A percentile compares a stretch with the other conserved stretches of the same genome.
Evolutionary conservation across 1,140 invertebrate genomes (phyloP).

Genomic region (Agrilus planipennis): DNA sequence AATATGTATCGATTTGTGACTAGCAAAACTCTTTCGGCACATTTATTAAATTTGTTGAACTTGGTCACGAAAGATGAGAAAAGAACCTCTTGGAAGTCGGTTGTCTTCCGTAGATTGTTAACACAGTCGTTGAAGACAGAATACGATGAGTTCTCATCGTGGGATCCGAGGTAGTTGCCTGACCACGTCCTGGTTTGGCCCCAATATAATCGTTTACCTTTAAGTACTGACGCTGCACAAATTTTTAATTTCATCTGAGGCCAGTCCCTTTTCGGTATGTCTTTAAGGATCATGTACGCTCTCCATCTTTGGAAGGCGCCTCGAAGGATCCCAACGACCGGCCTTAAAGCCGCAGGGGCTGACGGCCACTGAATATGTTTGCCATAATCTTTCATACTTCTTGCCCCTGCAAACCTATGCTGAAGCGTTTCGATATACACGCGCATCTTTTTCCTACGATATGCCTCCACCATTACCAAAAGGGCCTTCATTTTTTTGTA

Average conservation of each 20-base stretch:
- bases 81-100: constrained; percentile 54
- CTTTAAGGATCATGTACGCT: constrained; percentile 72
- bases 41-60: constrained; percentile 71
- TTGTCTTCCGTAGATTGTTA: constrained; percentile 55
- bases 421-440: constrained; percentile 62
- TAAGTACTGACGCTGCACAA: constrained; percentile 63
- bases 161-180: constrained; percentile 77
- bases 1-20: constrained; percentile 81
- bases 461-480: constrained; percentile 67
- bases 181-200: constrained; percentile 77
- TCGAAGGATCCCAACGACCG: constrained; percentile 45
- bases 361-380: constrained; percentile 71
- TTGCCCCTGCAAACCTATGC: constrained; percentile 45
- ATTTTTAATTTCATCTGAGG: constrained; percentile 73
- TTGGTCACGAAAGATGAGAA: constrained; percentile 52
- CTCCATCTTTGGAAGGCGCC: constrained; percentile 69
- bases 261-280: constrained; percentile 74
- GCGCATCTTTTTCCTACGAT: constrained; percentile 73
- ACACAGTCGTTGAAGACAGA: constrained; percentile 57
- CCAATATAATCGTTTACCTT: constrained; percentile 64
- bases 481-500: constrained; percentile 81
- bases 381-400: constrained; percentile 57
- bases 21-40: constrained; percentile 75
- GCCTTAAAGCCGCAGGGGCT: constrained; percentile 52
- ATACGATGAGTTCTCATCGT: constrained; percentile 64